A percentile compares a stretch with the other conserved stretches of the same genome.
Conservation (phyloP, 2,797 vertebrate species). For the Lacerta bilineata region DNA sequence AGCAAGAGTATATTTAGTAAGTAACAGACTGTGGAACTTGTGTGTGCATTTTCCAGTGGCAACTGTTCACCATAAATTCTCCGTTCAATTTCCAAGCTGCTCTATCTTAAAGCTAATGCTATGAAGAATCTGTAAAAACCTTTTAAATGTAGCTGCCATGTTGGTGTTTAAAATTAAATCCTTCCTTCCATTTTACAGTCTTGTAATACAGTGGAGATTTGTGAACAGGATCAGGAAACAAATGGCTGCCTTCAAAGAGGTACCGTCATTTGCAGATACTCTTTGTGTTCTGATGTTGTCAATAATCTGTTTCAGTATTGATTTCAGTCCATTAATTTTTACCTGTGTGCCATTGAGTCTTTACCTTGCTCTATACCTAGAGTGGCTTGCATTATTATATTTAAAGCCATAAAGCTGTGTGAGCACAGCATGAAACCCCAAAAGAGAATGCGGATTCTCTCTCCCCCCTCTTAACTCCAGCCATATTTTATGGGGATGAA, state of each 20-base stretch:
- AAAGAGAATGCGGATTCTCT: no score
- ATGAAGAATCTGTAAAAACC: neutral
- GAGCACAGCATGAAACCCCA: no score
- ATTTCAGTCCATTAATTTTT: neutral
- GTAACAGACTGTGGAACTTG: conserved; percentile 46
- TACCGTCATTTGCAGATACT: conserved; percentile 64
- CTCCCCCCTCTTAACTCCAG: neutral
- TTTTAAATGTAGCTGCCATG: neutral
- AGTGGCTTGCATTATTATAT: neutral
- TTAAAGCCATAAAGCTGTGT: neutral
- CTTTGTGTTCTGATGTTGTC: no score
- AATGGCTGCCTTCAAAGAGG: conserved; percentile 98
- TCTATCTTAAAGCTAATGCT: neutral
- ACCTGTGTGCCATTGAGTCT: neutral
- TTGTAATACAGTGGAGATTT: conserved; percentile 99
- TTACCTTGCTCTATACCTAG: neutral
- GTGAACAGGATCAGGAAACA: conserved; percentile 96
- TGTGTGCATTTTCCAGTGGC: neutral
- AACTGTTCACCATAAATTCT: conserved; percentile 11
- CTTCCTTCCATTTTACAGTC: conserved; percentile 77
- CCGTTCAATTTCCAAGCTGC: neutral
- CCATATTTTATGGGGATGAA: neutral
- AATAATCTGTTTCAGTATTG: neutral
- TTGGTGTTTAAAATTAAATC: neutral
- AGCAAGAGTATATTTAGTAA: conserved; percentile 98